A percentile compares a stretch with the other conserved stretches of the same genome.
Evolutionary conservation across 2,797 vertebrate genomes (phyloP).

Genomic region (Pelochelys cantorii): DNA sequence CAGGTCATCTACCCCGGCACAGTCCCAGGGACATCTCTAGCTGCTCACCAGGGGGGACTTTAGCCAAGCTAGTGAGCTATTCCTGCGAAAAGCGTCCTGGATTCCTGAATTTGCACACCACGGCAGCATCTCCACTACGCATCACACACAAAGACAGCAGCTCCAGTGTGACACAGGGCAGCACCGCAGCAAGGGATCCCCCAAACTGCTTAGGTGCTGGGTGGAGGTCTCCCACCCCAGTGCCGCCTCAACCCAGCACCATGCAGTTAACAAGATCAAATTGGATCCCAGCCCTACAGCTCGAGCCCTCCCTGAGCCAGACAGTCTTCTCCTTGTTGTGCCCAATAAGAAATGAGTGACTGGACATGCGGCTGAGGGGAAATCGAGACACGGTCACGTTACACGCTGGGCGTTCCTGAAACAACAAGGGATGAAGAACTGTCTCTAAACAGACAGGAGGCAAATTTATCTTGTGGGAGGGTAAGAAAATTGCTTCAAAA

Average conservation of each 20-base stretch:
- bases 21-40: neutral
- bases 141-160: neutral
- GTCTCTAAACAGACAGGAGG: slow-evolving; percentile 37
- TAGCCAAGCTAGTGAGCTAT: neutral
- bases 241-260: neutral
- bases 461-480: neutral
- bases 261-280: neutral
- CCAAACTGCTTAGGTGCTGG: neutral
- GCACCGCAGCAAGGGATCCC: neutral
- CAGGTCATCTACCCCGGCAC: neutral
- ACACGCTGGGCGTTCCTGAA: slow-evolving; percentile 44
- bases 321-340: rapidly evolving
- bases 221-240: neutral
- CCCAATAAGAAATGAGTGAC: neutral
- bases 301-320: neutral
- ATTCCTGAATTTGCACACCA: neutral
- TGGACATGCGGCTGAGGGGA: neutral
- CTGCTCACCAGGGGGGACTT: neutral
- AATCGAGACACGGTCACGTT: slow-evolving; percentile 27
- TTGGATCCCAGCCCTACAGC: neutral
- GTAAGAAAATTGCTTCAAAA: neutral
- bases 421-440: slow-evolving; percentile 17
- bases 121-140: neutral
- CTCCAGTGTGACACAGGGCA: neutral
- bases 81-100: neutral